Conservation (phyloP, 1,140 invertebrate genomes). For the Drosophila azteca region DNA sequence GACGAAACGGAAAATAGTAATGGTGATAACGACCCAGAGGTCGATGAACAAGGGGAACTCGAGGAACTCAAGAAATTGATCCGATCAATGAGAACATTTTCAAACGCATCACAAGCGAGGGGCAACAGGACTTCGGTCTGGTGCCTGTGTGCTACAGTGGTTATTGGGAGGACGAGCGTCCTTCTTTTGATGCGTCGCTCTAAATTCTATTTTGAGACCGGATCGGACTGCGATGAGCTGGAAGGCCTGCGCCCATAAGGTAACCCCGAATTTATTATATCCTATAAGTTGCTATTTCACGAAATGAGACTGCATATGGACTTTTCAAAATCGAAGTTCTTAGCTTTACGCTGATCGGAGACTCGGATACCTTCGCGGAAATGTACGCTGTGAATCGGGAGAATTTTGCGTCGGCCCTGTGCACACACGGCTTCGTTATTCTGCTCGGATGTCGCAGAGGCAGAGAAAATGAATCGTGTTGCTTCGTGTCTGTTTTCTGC, state of each 20-base stretch:
- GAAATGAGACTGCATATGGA: constrained; percentile 84
- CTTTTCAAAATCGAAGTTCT: constrained; percentile 86
- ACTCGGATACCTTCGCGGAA: constrained; percentile 72
- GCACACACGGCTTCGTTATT: too few relatives aligned
- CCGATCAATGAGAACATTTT: constrained; percentile 53
- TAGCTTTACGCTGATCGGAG: constrained; percentile 84
- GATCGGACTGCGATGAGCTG: constrained; percentile 84
- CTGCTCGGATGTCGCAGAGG: too few relatives aligned
- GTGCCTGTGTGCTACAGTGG: constrained; percentile 88
- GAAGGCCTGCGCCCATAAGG: constrained; percentile 88
- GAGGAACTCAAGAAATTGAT: constrained; percentile 64
- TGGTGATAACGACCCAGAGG: constrained; percentile 29
- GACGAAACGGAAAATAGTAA: constrained; percentile 39
- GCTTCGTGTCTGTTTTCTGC: too few relatives aligned
- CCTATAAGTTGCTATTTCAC: constrained; percentile 87
- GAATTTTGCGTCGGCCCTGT: constrained; percentile 72
- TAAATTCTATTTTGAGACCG: constrained; percentile 84
- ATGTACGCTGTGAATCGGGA: constrained; percentile 84
- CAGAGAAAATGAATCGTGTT: too few relatives aligned
- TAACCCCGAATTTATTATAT: constrained; percentile 88
- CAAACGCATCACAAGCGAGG: constrained; percentile 50
- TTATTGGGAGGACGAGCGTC: constrained; percentile 87
- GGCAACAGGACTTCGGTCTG: constrained; percentile 83
- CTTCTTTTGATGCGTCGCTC: constrained; percentile 87
- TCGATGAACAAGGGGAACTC: too few relatives aligned